Base-by-base conservation (phyloP, 2,888 invertebrate species). In the Coremacera marginata region DNA sequence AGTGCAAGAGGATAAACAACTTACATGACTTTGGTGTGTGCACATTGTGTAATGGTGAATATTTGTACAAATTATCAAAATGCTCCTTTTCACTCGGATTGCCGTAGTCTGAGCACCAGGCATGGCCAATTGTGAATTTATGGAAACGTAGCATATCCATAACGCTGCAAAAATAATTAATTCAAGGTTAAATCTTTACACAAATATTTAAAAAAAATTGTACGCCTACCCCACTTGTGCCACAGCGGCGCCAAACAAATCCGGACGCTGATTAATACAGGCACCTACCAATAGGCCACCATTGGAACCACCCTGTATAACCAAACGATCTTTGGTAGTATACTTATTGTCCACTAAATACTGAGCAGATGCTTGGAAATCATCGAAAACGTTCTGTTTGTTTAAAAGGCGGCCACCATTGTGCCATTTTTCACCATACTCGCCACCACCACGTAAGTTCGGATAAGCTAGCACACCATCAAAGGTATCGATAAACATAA, bases 401-500 rank as follows among this genome's bases (percentile, higher is more conserved):
- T 98, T 97, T 3, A 94, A 92, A 79, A 96, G 91, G 27, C 96
- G 94, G 2, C 98, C 99, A 7, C 92, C 95, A 88, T 98, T 95
- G 90, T 99, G 98, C 99, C 99, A 99, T 82, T 94, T 94, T 89
- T 98, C 96, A 60, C 99, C 99, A 89, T 98, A 99, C 89, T 99
- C 99, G 1, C 98, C 98, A 86, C 99, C 99, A 74, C 99, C 99
- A 68, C 99, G 92, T 75, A 99, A 94, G 90, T 99, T 99, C 34
- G 99, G 95, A 81, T 97, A 92, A 19, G 97, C 98, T 80, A 96
- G 92, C 72, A 98, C 92, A 1, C 98, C 98, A 87, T 94, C 92
- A 82, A 98, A 94, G 85, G 96, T 94, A 85, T 97, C 95, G 87
- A 98, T 94, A 88, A 97, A 97, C 81, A 97, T 93, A 49, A 98